phyloP scores from a whole-genome alignment of 2,797 vertebrate species.

The Monodelphis domestica region DNA sequence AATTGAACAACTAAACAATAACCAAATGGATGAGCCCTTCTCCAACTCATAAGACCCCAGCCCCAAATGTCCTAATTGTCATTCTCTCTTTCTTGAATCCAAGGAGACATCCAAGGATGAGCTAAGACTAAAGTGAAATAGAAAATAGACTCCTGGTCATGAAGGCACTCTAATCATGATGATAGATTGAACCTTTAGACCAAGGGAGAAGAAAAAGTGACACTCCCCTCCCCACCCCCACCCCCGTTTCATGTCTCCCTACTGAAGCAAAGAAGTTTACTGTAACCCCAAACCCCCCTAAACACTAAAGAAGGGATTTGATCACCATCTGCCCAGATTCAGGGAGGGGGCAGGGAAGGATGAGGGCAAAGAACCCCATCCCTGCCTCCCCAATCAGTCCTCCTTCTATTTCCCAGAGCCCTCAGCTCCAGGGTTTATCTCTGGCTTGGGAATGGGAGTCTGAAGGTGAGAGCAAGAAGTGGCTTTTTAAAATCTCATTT shows the following conservation, averaged over 20 bases:
- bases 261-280: neutral
- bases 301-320: neutral
- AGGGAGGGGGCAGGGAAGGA: neutral
- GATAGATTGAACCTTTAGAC: neutral
- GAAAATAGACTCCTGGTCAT: neutral
- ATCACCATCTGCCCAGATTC: neutral
- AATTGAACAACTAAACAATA: neutral
- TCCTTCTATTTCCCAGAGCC: constrained; percentile 56
- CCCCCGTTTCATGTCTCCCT: neutral
- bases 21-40: neutral
- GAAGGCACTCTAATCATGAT: neutral
- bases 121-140: neutral
- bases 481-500: constrained; percentile 82
- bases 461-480: constrained; percentile 75
- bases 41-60: neutral
- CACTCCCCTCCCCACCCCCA: too few relatives aligned
- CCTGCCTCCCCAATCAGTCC: constrained; percentile 42
- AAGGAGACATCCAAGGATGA: neutral
- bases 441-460: constrained; percentile 77
- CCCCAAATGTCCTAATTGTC: neutral
- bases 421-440: constrained; percentile 73
- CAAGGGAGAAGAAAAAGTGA: neutral
- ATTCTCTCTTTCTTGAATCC: neutral
- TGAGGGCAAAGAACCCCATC: neutral
- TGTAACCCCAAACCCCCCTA: neutral